phyloP scores from a whole-genome alignment of 2,888 invertebrate genomes.

The Nomada lathburiana region DNA sequence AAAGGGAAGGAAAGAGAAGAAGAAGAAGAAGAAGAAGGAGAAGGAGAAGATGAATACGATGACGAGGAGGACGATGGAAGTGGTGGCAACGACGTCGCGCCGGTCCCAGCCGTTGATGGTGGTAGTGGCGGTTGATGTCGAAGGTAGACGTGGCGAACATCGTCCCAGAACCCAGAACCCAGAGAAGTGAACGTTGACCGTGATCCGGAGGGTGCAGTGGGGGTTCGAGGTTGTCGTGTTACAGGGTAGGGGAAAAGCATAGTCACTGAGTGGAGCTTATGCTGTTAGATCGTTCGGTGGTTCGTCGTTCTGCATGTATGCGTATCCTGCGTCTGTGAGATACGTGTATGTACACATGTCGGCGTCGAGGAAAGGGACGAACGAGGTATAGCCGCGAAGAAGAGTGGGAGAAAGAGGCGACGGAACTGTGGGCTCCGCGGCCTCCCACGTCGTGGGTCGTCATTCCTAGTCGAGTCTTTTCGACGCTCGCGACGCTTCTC shows the following conservation, averaged over 20 bases:
- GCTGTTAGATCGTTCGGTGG: slow-evolving; percentile 41
- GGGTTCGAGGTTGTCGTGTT: slow-evolving; percentile 49
- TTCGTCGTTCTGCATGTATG: not conserved
- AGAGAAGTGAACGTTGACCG: slow-evolving; percentile 62
- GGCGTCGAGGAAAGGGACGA: slow-evolving; percentile 49
- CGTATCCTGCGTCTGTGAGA: not conserved
- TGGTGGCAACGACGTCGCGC: slow-evolving; percentile 29
- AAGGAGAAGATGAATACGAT: slow-evolving; percentile 1
- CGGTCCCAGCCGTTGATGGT: not conserved
- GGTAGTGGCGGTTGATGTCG: slow-evolving; percentile 38
- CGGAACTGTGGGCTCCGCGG: slow-evolving; percentile 60
- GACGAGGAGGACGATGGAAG: slow-evolving; percentile 30
- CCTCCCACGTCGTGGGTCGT: slow-evolving; percentile 72
- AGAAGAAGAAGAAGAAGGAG: not conserved
- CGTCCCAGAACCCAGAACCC: slow-evolving; percentile 55
- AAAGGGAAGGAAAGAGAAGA: slow-evolving; percentile 1
- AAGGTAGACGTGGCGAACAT: slow-evolving; percentile 47
- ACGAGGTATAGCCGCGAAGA: slow-evolving; percentile 31
- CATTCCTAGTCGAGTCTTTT: slow-evolving; percentile 76
- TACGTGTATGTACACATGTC: not conserved
- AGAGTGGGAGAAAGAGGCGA: slow-evolving; percentile 56
- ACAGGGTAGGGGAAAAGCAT: slow-evolving; percentile 33
- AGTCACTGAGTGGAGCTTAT: slow-evolving; percentile 33
- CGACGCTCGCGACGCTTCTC: slow-evolving; percentile 59
- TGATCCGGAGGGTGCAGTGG: slow-evolving; percentile 54